Conservation (phyloP, 2,888 invertebrate species). For the Cyclophora punctaria region DNA sequence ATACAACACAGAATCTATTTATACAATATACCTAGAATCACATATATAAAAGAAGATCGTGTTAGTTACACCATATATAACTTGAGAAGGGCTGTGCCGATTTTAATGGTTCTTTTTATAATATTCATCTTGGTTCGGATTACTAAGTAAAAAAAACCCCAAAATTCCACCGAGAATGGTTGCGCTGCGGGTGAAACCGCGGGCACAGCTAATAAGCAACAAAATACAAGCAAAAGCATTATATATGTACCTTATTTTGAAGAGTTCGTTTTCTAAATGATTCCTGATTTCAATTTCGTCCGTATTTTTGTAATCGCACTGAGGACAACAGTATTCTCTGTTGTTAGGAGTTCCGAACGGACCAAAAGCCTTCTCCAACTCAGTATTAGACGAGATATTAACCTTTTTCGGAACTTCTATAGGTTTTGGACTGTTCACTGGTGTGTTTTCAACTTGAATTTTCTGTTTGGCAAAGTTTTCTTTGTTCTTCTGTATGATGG, state of each 20-base stretch:
- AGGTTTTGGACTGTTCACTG: constrained; percentile 8
- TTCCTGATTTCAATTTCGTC: constrained; percentile 43
- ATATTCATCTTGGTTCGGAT: too few relatives aligned
- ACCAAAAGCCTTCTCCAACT: constrained; percentile 47
- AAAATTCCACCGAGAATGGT: too few relatives aligned
- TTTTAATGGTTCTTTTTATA: too few relatives aligned
- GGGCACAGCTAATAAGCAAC: too few relatives aligned
- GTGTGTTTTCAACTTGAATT: constrained; percentile 20
- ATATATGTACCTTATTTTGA: constrained; percentile 47
- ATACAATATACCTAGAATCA: too few relatives aligned
- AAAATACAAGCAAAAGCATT: too few relatives aligned
- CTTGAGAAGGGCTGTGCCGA: too few relatives aligned
- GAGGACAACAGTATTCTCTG: constrained; percentile 46
- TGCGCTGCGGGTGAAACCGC: too few relatives aligned
- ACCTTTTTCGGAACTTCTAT: constrained; percentile 5
- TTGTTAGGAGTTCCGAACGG: constrained; percentile 36
- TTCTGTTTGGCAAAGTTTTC: constrained; percentile 38
- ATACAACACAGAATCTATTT: not conserved
- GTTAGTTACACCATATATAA: too few relatives aligned
- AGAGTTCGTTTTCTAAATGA: constrained; percentile 56
- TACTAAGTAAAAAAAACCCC: too few relatives aligned
- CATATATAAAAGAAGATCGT: constrained; percentile 3
- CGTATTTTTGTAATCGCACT: constrained; percentile 33
- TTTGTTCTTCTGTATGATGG: constrained; percentile 36
- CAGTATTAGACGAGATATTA: constrained; percentile 10